Evolutionary conservation across 92 coral and sea anemone genomes (phyloP).

Genomic region (Phenganax stokvisi): DNA sequence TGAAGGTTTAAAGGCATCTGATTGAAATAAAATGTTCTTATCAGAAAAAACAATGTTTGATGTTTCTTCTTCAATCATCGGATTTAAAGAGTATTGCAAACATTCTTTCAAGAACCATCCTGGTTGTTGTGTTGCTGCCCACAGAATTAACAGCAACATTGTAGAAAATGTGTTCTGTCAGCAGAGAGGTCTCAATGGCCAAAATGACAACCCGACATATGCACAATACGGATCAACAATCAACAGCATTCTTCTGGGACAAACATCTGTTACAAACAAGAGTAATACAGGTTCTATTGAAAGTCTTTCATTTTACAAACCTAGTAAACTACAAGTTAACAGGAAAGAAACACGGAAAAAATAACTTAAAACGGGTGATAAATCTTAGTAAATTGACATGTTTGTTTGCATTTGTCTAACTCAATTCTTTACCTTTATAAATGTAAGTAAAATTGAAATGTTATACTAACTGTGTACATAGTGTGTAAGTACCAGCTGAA

Average conservation of each 20-base stretch:
- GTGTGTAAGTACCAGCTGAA: not conserved
- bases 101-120: conserved; percentile 2
- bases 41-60: conserved; percentile 42
- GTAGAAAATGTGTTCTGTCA: conserved; percentile 46
- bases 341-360: conserved; percentile 4
- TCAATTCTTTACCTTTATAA: no score
- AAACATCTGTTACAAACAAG: conserved; percentile 39
- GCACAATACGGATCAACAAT: conserved; percentile 47
- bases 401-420: no score
- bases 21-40: conserved; percentile 37
- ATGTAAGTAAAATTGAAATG: no score
- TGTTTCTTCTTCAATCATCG: conserved; percentile 30
- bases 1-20: conserved; percentile 24
- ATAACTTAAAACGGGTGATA: not conserved
- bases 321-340: conserved; percentile 5
- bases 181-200: conserved; percentile 43
- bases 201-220: conserved; percentile 54
- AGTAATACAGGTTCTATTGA: conserved; percentile 41
- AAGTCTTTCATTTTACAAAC: conserved; percentile 36
- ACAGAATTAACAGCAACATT: conserved; percentile 34
- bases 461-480: not conserved
- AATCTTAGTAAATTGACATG: not conserved
- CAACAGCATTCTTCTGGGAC: conserved; percentile 47
- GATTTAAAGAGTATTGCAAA: conserved; percentile 9
- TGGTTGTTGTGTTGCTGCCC: conserved; percentile 21